A percentile compares a stretch with the other conserved stretches of the same genome.
phyloP scores from a whole-genome alignment of 1,140 invertebrate species.

The Oreohelix idahoensis region DNA sequence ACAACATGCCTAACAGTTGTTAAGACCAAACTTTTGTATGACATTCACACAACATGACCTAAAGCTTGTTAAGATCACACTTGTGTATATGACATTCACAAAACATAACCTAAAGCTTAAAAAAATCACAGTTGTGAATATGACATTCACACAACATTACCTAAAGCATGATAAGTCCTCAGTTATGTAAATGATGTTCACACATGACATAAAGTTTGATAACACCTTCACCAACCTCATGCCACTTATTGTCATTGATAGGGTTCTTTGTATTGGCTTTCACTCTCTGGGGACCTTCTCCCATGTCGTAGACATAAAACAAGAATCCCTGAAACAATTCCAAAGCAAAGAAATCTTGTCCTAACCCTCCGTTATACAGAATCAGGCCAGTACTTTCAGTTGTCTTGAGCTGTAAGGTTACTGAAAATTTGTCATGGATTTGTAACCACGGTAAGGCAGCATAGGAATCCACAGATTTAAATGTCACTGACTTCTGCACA shows the following conservation, averaged over 20 bases:
- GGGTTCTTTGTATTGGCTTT: constrained; percentile 70
- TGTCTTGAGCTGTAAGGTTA: constrained; percentile 87
- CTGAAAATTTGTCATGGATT: constrained; percentile 89
- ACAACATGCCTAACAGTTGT: too few relatives aligned
- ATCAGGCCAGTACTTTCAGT: constrained; percentile 66
- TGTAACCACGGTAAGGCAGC: constrained; percentile 90
- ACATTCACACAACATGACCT: too few relatives aligned
- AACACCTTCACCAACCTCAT: constrained; percentile 79
- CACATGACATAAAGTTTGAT: too few relatives aligned
- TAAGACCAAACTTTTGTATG: too few relatives aligned
- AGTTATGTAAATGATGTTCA: too few relatives aligned
- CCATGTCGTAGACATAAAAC: constrained; percentile 70
- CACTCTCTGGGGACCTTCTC: constrained; percentile 62
- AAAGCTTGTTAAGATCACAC: too few relatives aligned
- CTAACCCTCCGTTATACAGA: constrained; percentile 63
- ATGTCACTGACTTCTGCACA: constrained; percentile 88
- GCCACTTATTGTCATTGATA: constrained; percentile 95
- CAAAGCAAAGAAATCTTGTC: constrained; percentile 68
- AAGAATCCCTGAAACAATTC: constrained; percentile 67
- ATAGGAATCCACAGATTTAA: constrained; percentile 92
- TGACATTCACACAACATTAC: too few relatives aligned
- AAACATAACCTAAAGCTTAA: too few relatives aligned
- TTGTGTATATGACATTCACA: too few relatives aligned
- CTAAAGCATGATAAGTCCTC: too few relatives aligned
- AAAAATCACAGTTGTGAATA: too few relatives aligned